These are phyloP conservation scores for Micronycteris hirsuta DNA, from an alignment of 2,113 vertebrate genomes.

Conservation along the genomic window DNA sequence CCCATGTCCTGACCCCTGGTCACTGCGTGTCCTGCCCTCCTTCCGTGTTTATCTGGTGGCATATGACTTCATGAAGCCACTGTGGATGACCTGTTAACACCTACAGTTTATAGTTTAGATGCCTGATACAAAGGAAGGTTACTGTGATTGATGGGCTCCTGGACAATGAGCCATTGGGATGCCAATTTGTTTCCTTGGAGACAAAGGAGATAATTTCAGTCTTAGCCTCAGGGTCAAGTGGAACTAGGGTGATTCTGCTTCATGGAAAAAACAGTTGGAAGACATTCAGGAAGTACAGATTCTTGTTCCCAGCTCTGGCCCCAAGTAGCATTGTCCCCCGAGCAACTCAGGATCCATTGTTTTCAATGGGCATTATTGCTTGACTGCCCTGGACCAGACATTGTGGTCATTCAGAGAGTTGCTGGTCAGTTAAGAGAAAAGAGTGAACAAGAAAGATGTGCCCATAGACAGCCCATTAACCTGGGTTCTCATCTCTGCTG, in stretches of 20 bases:
- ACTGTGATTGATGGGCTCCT: neutral
- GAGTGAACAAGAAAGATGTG: neutral
- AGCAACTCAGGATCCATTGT: neutral
- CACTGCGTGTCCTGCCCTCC: neutral
- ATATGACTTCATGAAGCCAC: neutral
- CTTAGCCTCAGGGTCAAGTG: neutral
- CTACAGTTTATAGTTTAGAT: neutral
- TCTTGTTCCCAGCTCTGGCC: neutral
- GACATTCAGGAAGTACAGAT: neutral
- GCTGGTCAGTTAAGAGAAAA: neutral
- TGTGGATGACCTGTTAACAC: neutral
- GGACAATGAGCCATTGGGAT: neutral
- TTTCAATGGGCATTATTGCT: neutral
- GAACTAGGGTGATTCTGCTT: neutral
- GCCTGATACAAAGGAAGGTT: neutral
- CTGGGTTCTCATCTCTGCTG: neutral
- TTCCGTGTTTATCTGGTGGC: neutral
- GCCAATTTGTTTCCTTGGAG: neutral
- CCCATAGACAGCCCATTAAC: neutral
- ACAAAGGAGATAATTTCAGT: neutral
- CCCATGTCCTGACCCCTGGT: neutral
- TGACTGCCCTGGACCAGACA: neutral
- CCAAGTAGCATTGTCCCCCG: neutral
- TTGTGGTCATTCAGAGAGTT: neutral
- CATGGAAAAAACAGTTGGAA: neutral